Evolutionary conservation across 2,888 invertebrate species (phyloP).

Genomic region (Catotricha subobsoleta): DNA sequence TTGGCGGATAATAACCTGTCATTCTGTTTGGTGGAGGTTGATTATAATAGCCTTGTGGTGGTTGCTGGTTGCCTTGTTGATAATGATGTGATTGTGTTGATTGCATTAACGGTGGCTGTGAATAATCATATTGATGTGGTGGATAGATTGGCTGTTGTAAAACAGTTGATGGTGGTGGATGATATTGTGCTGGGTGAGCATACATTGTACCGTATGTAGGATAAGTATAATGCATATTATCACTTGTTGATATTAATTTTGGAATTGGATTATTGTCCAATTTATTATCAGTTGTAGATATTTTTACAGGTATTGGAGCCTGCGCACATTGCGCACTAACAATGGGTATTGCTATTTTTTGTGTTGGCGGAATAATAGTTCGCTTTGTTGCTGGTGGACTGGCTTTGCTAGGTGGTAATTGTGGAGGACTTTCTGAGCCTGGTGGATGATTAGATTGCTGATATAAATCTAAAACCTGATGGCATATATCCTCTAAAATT

Average conservation of each 20-base stretch:
- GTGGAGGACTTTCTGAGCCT: conserved; percentile 50
- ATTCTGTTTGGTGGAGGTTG: too few relatives aligned
- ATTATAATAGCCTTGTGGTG: too few relatives aligned
- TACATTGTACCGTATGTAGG: conserved; percentile 31
- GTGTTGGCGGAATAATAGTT: conserved; percentile 9
- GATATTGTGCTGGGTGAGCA: conserved; percentile 23
- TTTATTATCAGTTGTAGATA: background rate
- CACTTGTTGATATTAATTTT: conserved; percentile 11
- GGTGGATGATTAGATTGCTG: conserved; percentile 39
- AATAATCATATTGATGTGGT: background rate
- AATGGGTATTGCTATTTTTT: conserved; percentile 8
- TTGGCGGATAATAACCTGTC: too few relatives aligned
- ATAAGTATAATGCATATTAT: conserved; percentile 20
- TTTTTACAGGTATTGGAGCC: background rate
- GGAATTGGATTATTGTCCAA: conserved; percentile 2
- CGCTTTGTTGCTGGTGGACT: conserved; percentile 15
- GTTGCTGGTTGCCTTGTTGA: too few relatives aligned
- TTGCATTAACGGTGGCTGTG: background rate
- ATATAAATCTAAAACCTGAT: conserved; percentile 86
- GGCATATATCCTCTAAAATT: conserved; percentile 90
- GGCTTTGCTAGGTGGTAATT: conserved; percentile 29
- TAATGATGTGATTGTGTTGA: background rate
- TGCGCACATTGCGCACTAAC: background rate
- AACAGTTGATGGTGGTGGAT: background rate
- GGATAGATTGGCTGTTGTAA: conserved; percentile 1